Conservation (phyloP, 2,888 invertebrate species). For the Clistopyga incitator region DNA sequence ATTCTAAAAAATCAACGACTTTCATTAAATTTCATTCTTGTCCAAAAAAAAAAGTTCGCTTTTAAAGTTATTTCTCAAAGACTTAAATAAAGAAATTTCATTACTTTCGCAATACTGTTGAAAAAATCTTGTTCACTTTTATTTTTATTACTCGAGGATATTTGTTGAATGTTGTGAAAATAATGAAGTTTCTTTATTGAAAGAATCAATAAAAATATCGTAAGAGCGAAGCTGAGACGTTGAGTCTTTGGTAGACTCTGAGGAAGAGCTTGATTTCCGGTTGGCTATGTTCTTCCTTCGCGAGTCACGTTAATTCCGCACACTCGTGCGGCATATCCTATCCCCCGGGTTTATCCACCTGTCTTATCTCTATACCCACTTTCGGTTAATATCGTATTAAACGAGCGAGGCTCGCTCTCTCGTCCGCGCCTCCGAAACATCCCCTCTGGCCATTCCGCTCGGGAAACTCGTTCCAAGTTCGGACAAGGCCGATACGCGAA, state of each 20-base stretch:
- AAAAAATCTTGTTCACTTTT: no score
- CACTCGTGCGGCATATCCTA: constrained; percentile 22
- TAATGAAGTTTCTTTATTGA: constrained; percentile 11
- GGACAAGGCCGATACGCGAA: constrained; percentile 36
- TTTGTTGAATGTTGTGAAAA: not conserved
- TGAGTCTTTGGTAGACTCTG: not conserved
- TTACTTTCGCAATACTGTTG: no score
- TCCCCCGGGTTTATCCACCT: constrained; percentile 47
- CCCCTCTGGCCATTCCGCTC: constrained; percentile 25
- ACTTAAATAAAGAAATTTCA: no score
- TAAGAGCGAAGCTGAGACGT: constrained; percentile 10
- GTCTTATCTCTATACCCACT: constrained; percentile 48
- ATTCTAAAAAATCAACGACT: no score
- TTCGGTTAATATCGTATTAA: constrained; percentile 49
- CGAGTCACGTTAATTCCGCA: constrained; percentile 1
- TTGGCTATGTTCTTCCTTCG: constrained; percentile 13
- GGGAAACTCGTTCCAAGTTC: constrained; percentile 47
- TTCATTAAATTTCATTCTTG: no score
- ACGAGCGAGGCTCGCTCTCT: constrained; percentile 23
- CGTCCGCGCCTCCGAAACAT: constrained; percentile 11
- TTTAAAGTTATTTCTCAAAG: no score
- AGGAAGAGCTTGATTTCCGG: constrained; percentile 35
- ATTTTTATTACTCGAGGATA: no score
- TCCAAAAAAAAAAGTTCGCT: no score
- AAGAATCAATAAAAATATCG: constrained; percentile 48